Conservation (phyloP, 2,888 invertebrate species). For the Orthonychiurus folsomi region DNA sequence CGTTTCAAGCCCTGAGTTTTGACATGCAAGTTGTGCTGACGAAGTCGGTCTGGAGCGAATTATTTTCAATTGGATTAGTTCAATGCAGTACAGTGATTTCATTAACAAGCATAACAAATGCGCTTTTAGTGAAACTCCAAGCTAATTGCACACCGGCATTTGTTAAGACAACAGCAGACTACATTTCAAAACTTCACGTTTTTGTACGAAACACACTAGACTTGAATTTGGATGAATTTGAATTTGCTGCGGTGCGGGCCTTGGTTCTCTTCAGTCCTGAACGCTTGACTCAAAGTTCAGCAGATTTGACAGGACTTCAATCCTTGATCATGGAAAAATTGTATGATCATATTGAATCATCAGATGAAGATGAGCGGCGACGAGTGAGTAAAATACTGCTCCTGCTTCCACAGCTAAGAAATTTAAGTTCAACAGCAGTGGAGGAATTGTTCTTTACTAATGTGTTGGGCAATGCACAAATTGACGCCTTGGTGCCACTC, state of each 20-base stretch:
- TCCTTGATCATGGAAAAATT: constrained; percentile 26
- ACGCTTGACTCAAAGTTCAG: constrained; percentile 41
- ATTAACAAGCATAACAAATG: constrained; percentile 28
- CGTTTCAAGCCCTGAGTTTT: constrained; percentile 55
- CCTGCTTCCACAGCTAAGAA: constrained; percentile 33
- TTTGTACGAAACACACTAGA: constrained; percentile 29
- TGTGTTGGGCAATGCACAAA: constrained; percentile 83
- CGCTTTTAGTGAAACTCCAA: constrained; percentile 31
- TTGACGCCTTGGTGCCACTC: constrained; percentile 77
- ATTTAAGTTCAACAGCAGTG: constrained; percentile 45
- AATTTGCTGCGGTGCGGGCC: constrained; percentile 79
- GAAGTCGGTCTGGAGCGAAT: constrained; percentile 35
- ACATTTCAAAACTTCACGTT: constrained; percentile 29
- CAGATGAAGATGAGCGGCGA: too few species aligned
- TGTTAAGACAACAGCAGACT: constrained; percentile 23
- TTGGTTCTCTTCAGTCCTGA: constrained; percentile 74
- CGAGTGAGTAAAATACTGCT: constrained; percentile 31
- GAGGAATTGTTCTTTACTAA: constrained; percentile 90
- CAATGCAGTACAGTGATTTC: constrained; percentile 37
- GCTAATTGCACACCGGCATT: constrained; percentile 27
- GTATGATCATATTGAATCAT: constrained; percentile 27
- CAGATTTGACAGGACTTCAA: constrained; percentile 33
- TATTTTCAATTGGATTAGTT: constrained; percentile 36
- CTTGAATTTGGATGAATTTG: constrained; percentile 59
- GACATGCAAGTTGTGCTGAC: constrained; percentile 33